A percentile compares a stretch with the other conserved stretches of the same genome.
Evolutionary conservation across 2,888 invertebrate genomes (phyloP).

Genomic region (Dolichopus griseipennis): DNA sequence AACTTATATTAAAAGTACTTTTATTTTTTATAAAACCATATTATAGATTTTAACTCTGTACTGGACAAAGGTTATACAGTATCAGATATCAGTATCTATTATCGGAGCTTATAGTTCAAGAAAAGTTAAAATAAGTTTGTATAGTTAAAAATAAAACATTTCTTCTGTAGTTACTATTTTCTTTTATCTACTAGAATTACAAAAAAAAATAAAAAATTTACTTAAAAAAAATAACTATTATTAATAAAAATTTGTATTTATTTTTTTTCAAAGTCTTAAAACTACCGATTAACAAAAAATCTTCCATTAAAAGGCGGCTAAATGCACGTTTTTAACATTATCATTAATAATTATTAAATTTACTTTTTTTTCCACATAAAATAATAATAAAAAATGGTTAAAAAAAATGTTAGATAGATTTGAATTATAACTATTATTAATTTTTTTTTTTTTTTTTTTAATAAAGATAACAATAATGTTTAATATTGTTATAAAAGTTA

Average conservation of each 20-base stretch:
- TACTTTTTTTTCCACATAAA: not conserved
- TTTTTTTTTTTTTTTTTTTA: too few species aligned
- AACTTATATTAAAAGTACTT: too few species aligned
- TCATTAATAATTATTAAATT: not conserved
- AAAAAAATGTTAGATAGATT: too few species aligned
- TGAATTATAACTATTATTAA: too few species aligned
- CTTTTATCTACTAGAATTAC: not conserved
- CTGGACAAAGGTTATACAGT: too few species aligned
- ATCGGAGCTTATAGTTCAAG: not conserved
- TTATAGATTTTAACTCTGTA: too few species aligned
- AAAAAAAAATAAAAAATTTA: too few species aligned
- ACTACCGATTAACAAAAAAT: not conserved
- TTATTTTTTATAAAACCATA: too few species aligned
- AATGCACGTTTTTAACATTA: constrained; percentile 4
- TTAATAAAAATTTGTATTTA: not conserved
- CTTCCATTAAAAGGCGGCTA: not conserved
- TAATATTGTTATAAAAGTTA: too few species aligned
- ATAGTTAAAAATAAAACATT: not conserved
- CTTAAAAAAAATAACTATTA: too few species aligned
- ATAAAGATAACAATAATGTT: too few species aligned
- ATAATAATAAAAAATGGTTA: not conserved
- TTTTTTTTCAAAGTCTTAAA: not conserved
- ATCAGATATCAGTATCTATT: not conserved
- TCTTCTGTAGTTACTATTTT: not conserved
- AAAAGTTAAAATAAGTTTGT: constrained; percentile 1